Percentiles rank a stretch among this genome's conserved stretches.
Conservation (phyloP, 2,888 invertebrate species). For the Chymomyza amoena region DNA sequence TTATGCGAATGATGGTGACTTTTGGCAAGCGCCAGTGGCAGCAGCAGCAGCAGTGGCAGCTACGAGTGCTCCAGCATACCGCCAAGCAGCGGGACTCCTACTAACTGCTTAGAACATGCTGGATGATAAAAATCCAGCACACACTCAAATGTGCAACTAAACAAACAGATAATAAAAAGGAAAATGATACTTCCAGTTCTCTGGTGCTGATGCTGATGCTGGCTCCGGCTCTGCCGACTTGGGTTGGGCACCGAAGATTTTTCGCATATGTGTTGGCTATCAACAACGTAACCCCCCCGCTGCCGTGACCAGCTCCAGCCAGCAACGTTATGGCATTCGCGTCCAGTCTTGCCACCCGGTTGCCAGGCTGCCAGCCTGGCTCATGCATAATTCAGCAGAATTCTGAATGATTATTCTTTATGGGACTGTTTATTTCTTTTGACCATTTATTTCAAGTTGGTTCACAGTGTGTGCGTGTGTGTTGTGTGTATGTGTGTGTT, state of each 20-base stretch:
- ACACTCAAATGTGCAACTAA: slow-evolving; percentile 49
- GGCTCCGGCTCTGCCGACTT: background rate
- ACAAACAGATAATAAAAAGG: slow-evolving; percentile 71
- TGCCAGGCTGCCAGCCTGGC: slow-evolving; percentile 40
- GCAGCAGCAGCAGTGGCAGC: slow-evolving; percentile 7
- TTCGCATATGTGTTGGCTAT: slow-evolving; percentile 66
- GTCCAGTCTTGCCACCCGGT: background rate
- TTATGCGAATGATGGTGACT: slow-evolving; percentile 73
- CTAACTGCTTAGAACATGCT: slow-evolving; percentile 61
- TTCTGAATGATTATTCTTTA: slow-evolving; percentile 79
- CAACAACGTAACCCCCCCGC: slow-evolving; percentile 35
- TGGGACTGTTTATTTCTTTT: slow-evolving; percentile 79
- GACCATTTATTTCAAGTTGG: slow-evolving; percentile 77
- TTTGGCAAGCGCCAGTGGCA: slow-evolving; percentile 53
- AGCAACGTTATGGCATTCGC: background rate
- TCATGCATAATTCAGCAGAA: slow-evolving; percentile 79
- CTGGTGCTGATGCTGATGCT: too few species aligned
- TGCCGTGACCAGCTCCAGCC: background rate
- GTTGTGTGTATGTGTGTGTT: background rate
- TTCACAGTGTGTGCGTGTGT: slow-evolving; percentile 5
- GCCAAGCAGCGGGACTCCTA: slow-evolving; percentile 46
- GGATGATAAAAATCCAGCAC: slow-evolving; percentile 68
- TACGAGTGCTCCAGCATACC: background rate
- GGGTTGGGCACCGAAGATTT: slow-evolving; percentile 31
- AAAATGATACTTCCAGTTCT: slow-evolving; percentile 60